phyloP scores from a whole-genome alignment of 2,888 invertebrate genomes.

The Hypena proboscidalis region DNA sequence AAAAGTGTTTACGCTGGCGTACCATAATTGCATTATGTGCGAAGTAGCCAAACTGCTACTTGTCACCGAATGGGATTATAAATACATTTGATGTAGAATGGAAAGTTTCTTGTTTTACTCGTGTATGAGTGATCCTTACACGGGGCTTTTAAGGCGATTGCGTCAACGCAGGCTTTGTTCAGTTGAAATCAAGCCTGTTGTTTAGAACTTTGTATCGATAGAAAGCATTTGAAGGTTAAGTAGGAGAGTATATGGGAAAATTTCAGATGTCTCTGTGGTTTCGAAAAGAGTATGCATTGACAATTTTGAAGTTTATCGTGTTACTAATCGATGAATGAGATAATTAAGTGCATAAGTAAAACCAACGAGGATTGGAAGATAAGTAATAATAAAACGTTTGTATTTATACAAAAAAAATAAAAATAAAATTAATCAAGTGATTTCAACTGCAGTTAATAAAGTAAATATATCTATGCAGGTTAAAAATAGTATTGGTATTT shows the following conservation, averaged over 20 bases:
- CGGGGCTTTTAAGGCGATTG: slow-evolving; percentile 42
- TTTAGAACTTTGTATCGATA: slow-evolving; percentile 48
- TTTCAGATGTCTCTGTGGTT: slow-evolving; percentile 14
- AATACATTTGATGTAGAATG: slow-evolving; percentile 8
- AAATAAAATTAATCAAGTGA: no score
- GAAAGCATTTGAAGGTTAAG: slow-evolving; percentile 52
- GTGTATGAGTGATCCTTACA: slow-evolving; percentile 44
- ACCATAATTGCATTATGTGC: slow-evolving; percentile 20
- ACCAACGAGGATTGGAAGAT: no score
- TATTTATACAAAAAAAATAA: no score
- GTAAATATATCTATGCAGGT: no score
- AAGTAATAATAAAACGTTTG: no score
- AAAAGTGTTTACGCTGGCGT: neutral
- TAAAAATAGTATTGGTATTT: no score
- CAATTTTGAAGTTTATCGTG: no score
- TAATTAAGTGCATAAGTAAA: no score
- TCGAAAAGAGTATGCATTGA: neutral
- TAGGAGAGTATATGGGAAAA: slow-evolving; percentile 31
- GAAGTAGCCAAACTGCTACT: slow-evolving; percentile 7
- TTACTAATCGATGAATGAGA: no score
- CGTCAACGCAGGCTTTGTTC: slow-evolving; percentile 54
- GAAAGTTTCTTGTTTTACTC: slow-evolving; percentile 23
- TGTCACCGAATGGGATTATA: neutral
- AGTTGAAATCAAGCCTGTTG: slow-evolving; percentile 51
- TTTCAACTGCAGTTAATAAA: no score